phyloP scores from a whole-genome alignment of 2,113 vertebrate genomes.

The Cyrtonyx montezumae region DNA sequence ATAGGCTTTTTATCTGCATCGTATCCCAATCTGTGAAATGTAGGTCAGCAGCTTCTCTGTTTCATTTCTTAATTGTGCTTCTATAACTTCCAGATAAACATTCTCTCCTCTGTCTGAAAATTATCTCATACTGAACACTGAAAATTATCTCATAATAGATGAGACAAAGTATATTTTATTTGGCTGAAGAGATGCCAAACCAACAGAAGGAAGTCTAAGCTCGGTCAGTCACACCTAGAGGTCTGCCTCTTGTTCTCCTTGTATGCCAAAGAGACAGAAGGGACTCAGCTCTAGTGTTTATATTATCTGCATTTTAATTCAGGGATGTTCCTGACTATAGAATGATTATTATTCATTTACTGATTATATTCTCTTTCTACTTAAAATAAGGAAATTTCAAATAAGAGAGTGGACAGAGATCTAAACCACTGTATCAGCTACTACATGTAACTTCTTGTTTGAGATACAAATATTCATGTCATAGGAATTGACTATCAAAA shows the following conservation, averaged over 20 bases:
- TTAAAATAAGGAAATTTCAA: background rate
- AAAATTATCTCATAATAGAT: background rate
- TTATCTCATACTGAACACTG: background rate
- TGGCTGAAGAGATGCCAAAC: slow-evolving; percentile 6
- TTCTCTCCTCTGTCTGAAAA: background rate
- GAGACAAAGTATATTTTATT: slow-evolving; percentile 31
- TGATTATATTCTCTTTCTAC: background rate
- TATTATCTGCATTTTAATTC: background rate
- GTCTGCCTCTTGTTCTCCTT: background rate
- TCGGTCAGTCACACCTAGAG: background rate
- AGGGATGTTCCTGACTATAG: background rate
- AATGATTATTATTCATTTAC: background rate
- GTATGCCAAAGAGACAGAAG: background rate
- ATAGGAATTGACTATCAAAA: slow-evolving; percentile 2
- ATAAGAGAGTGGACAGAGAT: background rate
- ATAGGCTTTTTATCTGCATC: slow-evolving; percentile 1
- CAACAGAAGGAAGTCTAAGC: background rate
- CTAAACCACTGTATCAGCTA: background rate
- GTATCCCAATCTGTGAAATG: slow-evolving; percentile 37
- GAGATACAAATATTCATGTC: background rate
- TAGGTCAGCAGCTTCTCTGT: slow-evolving; percentile 48
- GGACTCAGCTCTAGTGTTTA: background rate
- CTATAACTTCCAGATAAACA: slow-evolving; percentile 26
- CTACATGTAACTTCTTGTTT: background rate
- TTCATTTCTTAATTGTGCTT: slow-evolving; percentile 37